These are phyloP conservation scores for Thermophis baileyi DNA, from an alignment of 2,113 vertebrate species.

Conservation along the genomic window DNA sequence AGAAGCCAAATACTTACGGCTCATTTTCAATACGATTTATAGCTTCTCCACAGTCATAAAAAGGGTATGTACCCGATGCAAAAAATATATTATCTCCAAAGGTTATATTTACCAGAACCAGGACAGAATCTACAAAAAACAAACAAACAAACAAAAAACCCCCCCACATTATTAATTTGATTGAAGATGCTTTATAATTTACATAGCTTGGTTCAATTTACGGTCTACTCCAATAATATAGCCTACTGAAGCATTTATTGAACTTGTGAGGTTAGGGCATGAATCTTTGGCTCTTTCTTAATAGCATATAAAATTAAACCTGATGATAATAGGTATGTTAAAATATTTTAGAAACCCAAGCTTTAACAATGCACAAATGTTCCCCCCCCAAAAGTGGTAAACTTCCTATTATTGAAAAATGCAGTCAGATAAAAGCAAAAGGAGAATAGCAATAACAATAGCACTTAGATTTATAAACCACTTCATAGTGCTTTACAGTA, in stretches of 20 bases:
- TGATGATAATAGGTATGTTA: slow-evolving; percentile 21
- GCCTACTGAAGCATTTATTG: slow-evolving; percentile 33
- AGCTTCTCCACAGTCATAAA: slow-evolving; percentile 89
- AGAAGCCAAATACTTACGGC: slow-evolving; percentile 80
- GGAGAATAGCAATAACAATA: background rate
- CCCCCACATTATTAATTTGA: background rate
- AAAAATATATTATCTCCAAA: slow-evolving; percentile 74
- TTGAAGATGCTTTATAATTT: slow-evolving; percentile 48
- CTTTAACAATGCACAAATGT: slow-evolving; percentile 21
- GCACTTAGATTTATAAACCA: background rate
- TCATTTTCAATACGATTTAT: slow-evolving; percentile 80
- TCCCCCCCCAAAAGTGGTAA: background rate
- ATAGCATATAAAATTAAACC: slow-evolving; percentile 29
- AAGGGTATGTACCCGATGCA: slow-evolving; percentile 80
- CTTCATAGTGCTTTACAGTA: background rate
- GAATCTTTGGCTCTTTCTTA: slow-evolving; percentile 7
- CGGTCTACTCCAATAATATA: background rate
- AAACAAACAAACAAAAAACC: background rate
- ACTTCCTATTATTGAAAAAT: slow-evolving; percentile 28
- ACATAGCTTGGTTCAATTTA: slow-evolving; percentile 3
- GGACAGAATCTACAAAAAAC: slow-evolving; percentile 80
- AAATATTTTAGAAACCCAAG: slow-evolving; percentile 7
- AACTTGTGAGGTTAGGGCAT: background rate
- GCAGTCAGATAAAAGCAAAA: slow-evolving; percentile 29
- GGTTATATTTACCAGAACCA: slow-evolving; percentile 74